Evolutionary conservation across 1,140 invertebrate genomes (phyloP).

Genomic region (Macrobrachium rosenbergii): DNA sequence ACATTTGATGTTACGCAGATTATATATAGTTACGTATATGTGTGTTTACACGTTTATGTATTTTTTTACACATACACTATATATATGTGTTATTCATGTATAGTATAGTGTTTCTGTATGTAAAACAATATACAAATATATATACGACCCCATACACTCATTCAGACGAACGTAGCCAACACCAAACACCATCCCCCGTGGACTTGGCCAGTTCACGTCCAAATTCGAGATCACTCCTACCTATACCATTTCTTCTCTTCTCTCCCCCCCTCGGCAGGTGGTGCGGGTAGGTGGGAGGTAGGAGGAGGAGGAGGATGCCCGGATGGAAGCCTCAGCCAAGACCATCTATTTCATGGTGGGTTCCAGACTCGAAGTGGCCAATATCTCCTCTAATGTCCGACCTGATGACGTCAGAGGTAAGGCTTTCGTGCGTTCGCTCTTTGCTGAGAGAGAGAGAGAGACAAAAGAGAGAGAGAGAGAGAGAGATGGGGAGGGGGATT

Average conservation of each 20-base stretch:
- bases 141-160: neutral
- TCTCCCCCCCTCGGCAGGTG: too few relatives aligned
- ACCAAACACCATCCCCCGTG: neutral
- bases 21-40: too few relatives aligned
- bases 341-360: slow-evolving; percentile 34
- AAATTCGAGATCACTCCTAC: neutral
- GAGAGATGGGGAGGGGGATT: too few relatives aligned
- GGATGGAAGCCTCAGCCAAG: slow-evolving; percentile 24
- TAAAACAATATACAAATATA: neutral
- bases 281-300: neutral
- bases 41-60: too few relatives aligned
- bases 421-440: neutral
- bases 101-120: too few relatives aligned
- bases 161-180: neutral
- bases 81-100: neutral
- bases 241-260: neutral
- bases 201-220: neutral
- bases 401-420: slow-evolving; percentile 28
- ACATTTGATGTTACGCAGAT: too few relatives aligned
- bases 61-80: too few relatives aligned
- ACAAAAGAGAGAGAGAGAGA: too few relatives aligned
- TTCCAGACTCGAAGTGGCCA: neutral
- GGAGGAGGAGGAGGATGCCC: slow-evolving; percentile 31
- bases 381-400: neutral
- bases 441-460: neutral